These are phyloP conservation scores for Aldrovandia affinis DNA, from an alignment of 2,797 vertebrate genomes.

Conservation along the genomic window DNA sequence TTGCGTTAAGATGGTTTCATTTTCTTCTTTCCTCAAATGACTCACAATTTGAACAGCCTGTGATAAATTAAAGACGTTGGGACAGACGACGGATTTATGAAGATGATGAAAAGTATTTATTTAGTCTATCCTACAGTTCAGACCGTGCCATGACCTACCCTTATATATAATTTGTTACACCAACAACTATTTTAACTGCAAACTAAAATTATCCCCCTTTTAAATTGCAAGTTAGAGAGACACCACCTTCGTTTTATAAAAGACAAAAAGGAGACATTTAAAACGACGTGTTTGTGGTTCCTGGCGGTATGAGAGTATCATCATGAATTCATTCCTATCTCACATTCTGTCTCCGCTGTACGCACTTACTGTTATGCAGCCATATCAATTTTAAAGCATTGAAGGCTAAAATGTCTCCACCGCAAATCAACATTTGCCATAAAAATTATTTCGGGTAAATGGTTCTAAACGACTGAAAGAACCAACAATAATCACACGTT, in stretches of 20 bases:
- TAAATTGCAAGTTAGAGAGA: slow-evolving; percentile 32
- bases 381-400: neutral
- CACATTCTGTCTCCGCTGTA: neutral
- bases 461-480: neutral
- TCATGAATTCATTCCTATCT: slow-evolving; percentile 27
- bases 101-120: slow-evolving; percentile 16
- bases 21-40: neutral
- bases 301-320: slow-evolving; percentile 22
- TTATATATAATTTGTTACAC: slow-evolving; percentile 30
- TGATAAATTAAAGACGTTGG: slow-evolving; percentile 9
- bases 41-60: neutral
- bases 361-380: slow-evolving; percentile 9
- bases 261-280: slow-evolving; percentile 23
- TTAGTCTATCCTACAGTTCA: slow-evolving; percentile 20
- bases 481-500: neutral
- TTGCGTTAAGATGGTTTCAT: slow-evolving; percentile 23
- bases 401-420: neutral
- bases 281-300: slow-evolving; percentile 39
- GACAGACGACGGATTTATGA: slow-evolving; percentile 2
- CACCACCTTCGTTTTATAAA: slow-evolving; percentile 39
- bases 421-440: slow-evolving; percentile 19
- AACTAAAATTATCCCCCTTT: slow-evolving; percentile 41
- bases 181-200: slow-evolving; percentile 39
- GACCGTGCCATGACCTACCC: slow-evolving; percentile 22
- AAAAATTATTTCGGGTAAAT: neutral